phyloP scores from a whole-genome alignment of 2,797 vertebrate species.

The Xenopus petersii region DNA sequence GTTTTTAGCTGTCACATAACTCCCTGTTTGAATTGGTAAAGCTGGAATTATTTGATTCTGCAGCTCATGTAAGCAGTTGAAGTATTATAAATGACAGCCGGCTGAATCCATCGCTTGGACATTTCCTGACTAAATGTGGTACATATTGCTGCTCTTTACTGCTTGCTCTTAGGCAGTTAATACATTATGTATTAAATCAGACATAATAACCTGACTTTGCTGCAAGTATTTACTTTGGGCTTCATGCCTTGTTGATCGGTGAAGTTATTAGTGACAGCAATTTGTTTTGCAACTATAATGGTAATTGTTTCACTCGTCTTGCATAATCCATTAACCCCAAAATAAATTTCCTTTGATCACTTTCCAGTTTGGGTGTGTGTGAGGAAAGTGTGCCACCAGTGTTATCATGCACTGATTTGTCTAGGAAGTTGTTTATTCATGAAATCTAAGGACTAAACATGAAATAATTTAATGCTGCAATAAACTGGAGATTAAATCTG shows the following conservation, averaged over 20 bases:
- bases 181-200: slow-evolving; percentile 39
- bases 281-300: slow-evolving; percentile 40
- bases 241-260: slow-evolving; percentile 40
- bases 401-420: not conserved
- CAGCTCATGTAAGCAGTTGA: slow-evolving; percentile 16
- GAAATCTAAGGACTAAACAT: not conserved
- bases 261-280: slow-evolving; percentile 38
- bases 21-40: slow-evolving; percentile 21
- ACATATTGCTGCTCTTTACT: slow-evolving; percentile 24
- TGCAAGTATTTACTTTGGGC: slow-evolving; percentile 28
- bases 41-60: slow-evolving; percentile 20
- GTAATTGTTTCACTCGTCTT: slow-evolving; percentile 35
- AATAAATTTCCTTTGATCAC: slow-evolving; percentile 34
- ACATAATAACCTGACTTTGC: slow-evolving; percentile 38
- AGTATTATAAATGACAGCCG: slow-evolving; percentile 21
- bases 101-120: slow-evolving; percentile 5
- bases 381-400: not conserved
- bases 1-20: slow-evolving; percentile 28
- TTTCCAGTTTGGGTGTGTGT: not conserved
- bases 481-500: slow-evolving; percentile 13
- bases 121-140: slow-evolving; percentile 13
- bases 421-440: not conserved
- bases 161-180: slow-evolving; percentile 30
- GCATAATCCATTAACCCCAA: slow-evolving; percentile 16
- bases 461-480: slow-evolving; percentile 16